These are phyloP conservation scores for Synergus japonicus DNA, from an alignment of 2,888 invertebrate species.

Conservation along the genomic window DNA sequence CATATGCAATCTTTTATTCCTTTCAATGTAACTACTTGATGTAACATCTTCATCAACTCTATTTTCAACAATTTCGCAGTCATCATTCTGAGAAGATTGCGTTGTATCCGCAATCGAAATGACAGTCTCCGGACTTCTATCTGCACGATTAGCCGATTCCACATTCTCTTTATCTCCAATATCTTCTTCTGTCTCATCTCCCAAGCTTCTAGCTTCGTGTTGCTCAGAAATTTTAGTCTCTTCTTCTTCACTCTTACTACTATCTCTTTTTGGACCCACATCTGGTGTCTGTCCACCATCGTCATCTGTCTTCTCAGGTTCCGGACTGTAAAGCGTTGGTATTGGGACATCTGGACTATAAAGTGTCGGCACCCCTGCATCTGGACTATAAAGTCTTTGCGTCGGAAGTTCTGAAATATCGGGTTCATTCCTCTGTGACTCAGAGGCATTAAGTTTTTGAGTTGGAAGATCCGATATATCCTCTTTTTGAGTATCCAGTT, in stretches of 20 bases:
- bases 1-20: slow-evolving; percentile 56
- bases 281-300: slow-evolving; percentile 19
- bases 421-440: background rate
- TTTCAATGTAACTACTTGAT: slow-evolving; percentile 56
- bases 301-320: slow-evolving; percentile 44
- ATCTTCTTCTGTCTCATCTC: slow-evolving; percentile 17
- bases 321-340: slow-evolving; percentile 48
- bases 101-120: slow-evolving; percentile 36
- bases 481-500: background rate
- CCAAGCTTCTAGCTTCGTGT: background rate
- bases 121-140: slow-evolving; percentile 31
- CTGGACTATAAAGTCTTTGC: slow-evolving; percentile 13
- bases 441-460: background rate
- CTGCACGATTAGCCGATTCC: background rate
- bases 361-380: slow-evolving; percentile 6
- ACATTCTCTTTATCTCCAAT: slow-evolving; percentile 5
- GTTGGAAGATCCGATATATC: slow-evolving; percentile 4
- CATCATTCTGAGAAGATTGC: slow-evolving; percentile 49
- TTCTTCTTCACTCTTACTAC: slow-evolving; percentile 9
- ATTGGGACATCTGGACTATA: slow-evolving; percentile 28
- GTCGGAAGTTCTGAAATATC: background rate
- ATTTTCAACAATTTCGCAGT: slow-evolving; percentile 46
- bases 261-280: background rate
- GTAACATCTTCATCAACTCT: slow-evolving; percentile 47
- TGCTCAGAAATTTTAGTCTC: background rate